phyloP scores from a whole-genome alignment of 92 coral and sea anemone genomes.

The Palythoa grandis region DNA sequence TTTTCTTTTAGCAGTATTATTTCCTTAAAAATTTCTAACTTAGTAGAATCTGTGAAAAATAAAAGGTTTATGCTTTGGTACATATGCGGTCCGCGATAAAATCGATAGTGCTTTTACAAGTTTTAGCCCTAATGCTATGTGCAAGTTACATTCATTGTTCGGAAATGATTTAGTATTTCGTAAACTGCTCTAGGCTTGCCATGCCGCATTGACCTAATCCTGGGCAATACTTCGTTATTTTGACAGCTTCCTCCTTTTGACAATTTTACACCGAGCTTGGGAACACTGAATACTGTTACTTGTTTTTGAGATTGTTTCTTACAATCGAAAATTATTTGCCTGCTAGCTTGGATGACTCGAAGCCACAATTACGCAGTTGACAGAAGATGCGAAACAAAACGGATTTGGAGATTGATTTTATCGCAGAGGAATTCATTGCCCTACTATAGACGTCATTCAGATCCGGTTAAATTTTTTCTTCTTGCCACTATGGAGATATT shows the following conservation, averaged over 20 bases:
- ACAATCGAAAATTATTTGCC: not conserved
- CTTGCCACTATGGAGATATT: conserved; percentile 24
- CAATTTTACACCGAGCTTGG: conserved; percentile 3
- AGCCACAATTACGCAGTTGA: not conserved
- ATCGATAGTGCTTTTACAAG: conserved; percentile 15
- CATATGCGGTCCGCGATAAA: not conserved
- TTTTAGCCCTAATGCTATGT: not conserved
- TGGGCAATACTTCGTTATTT: not conserved
- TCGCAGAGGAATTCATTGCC: conserved; percentile 21
- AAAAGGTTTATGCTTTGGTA: not conserved
- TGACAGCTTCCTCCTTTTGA: conserved; percentile 4
- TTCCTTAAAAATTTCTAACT: not conserved
- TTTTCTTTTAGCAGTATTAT: conserved; percentile 14
- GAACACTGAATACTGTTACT: conserved; percentile 12
- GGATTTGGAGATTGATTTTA: conserved; percentile 17
- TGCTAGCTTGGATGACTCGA: conserved; percentile 28
- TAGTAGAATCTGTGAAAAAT: conserved; percentile 3
- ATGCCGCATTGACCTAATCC: conserved; percentile 9
- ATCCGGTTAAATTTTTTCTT: not conserved
- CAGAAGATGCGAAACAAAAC: conserved; percentile 27
- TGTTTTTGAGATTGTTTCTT: not conserved
- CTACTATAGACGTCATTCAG: not conserved
- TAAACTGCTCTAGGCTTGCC: conserved; percentile 31
- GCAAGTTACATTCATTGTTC: conserved; percentile 35
- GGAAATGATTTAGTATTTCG: conserved; percentile 37